Evolutionary conservation across 2,113 vertebrate species (phyloP).

Genomic region (Phocoena sinus): DNA sequence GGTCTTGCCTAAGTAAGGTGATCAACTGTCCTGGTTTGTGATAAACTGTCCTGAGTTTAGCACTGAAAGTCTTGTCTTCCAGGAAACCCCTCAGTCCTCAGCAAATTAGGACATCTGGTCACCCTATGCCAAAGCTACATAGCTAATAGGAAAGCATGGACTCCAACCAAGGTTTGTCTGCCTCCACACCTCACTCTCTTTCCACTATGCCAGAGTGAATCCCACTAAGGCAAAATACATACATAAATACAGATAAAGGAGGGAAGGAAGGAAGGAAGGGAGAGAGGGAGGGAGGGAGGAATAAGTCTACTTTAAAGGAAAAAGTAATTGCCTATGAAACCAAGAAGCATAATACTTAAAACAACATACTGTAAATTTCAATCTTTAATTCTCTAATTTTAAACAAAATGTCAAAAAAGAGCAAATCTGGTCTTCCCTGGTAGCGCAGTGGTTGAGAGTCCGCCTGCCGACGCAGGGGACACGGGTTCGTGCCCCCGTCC

Average conservation of each 20-base stretch:
- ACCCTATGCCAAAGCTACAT: neutral
- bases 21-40: neutral
- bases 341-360: neutral
- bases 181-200: neutral
- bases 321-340: neutral
- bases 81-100: neutral
- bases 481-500: accelerated
- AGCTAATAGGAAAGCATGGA: neutral
- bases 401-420: neutral
- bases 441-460: too few species aligned
- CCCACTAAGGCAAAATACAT: neutral
- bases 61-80: neutral
- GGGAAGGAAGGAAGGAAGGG: neutral
- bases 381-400: neutral
- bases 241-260: neutral
- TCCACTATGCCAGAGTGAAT: neutral
- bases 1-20: neutral
- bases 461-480: too few species aligned
- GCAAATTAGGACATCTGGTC: neutral
- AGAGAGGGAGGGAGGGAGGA: neutral
- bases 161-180: neutral
- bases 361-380: neutral
- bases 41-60: neutral
- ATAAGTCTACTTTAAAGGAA: neutral
- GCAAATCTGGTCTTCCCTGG: neutral